A percentile compares a stretch with the other conserved stretches of the same genome.
Conservation (phyloP, 2,113 vertebrate genomes). For the Galbula dea region DNA sequence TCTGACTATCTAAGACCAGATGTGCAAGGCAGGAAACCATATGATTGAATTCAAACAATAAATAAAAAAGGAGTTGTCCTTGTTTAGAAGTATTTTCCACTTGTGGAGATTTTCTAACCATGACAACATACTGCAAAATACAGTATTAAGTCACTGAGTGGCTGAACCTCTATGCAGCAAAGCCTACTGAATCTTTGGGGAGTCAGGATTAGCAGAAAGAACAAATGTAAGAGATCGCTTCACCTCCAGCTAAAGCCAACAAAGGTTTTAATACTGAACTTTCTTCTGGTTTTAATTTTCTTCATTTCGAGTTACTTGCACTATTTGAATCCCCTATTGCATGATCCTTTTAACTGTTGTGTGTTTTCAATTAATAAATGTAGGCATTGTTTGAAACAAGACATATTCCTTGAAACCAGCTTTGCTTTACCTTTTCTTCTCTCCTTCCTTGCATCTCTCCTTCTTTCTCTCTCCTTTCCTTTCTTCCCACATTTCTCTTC, state of each 20-base stretch:
- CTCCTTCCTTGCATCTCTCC: not conserved
- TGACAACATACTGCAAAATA: conserved; percentile 54
- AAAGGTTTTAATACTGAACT: not conserved
- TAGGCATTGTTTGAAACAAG: not conserved
- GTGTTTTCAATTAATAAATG: conserved; percentile 10
- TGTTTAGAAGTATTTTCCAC: conserved; percentile 56
- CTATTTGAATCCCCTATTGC: not conserved
- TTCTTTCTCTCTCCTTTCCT: not conserved
- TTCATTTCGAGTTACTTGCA: conserved; percentile 27
- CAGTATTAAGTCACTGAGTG: conserved; percentile 14
- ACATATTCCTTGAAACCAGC: not conserved
- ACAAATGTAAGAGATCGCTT: conserved; percentile 32
- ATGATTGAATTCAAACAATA: conserved; percentile 41
- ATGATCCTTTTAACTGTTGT: not conserved
- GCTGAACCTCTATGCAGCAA: not conserved
- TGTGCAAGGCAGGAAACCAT: conserved; percentile 50
- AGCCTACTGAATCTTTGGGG: conserved; percentile 3
- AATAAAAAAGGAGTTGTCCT: conserved; percentile 56
- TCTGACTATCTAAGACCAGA: conserved; percentile 54
- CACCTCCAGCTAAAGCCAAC: conserved; percentile 13
- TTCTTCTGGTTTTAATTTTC: conserved; percentile 54
- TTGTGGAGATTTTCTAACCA: conserved; percentile 46
- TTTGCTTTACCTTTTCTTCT: not conserved
- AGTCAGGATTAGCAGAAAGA: conserved; percentile 37
- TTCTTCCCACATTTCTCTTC: fast-evolving